These are phyloP conservation scores for Trachelipus rathkii DNA, from an alignment of 1,140 invertebrate species.

Conservation along the genomic window DNA sequence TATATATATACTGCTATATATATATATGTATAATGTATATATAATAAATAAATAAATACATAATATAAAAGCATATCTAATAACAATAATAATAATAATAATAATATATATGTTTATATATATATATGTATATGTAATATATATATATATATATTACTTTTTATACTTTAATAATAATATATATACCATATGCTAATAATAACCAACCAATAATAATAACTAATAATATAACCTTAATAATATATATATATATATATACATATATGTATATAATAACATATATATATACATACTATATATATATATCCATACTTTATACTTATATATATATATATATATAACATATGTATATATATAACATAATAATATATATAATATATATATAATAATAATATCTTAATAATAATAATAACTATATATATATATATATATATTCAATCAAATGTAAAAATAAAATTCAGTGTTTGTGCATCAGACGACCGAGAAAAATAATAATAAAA, in stretches of 20 bases:
- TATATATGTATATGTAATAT: slow-evolving; percentile 4
- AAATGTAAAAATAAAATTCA: neutral
- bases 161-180: no score
- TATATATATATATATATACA: slow-evolving; percentile 9
- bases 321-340: no score
- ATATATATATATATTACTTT: no score
- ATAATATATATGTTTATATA: slow-evolving; percentile 4
- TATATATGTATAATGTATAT: slow-evolving; percentile 1
- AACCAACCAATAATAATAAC: no score
- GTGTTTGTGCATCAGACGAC: neutral
- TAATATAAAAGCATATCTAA: slow-evolving; percentile 2
- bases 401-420: no score
- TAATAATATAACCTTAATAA: no score
- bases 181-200: neutral
- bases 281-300: slow-evolving; percentile 15
- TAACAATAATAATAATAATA: no score
- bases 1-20: slow-evolving; percentile 10
- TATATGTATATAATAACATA: slow-evolving; percentile 10
- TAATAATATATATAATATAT: neutral
- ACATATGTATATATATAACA: no score
- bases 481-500: neutral
- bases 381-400: no score
- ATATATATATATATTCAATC: neutral
- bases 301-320: no score
- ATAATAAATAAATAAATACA: no score